Evolutionary conservation across 2,797 vertebrate species (phyloP).

Genomic region (Gila robusta): DNA sequence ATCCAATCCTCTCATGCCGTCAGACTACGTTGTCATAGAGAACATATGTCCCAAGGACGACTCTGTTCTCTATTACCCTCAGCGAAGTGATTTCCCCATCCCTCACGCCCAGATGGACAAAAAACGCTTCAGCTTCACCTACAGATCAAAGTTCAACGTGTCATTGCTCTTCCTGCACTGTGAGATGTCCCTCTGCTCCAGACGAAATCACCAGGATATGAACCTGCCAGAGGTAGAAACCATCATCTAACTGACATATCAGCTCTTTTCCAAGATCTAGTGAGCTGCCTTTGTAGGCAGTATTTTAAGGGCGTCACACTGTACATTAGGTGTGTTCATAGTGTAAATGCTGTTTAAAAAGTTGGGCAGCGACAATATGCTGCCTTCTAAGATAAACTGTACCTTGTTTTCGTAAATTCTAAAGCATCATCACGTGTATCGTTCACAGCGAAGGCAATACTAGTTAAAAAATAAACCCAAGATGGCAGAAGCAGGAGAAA

Average conservation of each 20-base stretch:
- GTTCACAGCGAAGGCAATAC: neutral
- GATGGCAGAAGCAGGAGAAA: too few relatives aligned
- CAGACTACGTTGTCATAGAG: conserved; percentile 89
- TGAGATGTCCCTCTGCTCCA: conserved; percentile 88
- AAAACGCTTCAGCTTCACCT: conserved; percentile 91
- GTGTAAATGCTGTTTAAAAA: neutral
- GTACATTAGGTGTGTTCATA: neutral
- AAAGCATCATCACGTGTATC: neutral
- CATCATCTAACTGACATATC: neutral
- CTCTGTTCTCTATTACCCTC: conserved; percentile 84
- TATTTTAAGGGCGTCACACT: neutral
- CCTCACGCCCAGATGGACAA: conserved; percentile 76
- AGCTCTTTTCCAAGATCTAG: neutral
- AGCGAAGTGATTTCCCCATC: conserved; percentile 72
- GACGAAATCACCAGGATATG: conserved; percentile 68
- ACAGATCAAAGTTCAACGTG: conserved; percentile 85
- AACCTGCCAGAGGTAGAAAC: conserved; percentile 83
- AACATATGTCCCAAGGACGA: conserved; percentile 94
- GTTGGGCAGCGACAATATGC: neutral
- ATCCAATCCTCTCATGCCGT: conserved; percentile 80
- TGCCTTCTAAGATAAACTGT: neutral
- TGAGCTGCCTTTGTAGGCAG: neutral
- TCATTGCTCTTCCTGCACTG: conserved; percentile 92
- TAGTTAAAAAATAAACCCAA: too few relatives aligned
- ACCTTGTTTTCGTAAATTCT: neutral